Evolutionary conservation across 2,888 invertebrate species (phyloP), one percentile per base, ranked within the genome.

Genomic region (Drosophila nigritarsus): DNA sequence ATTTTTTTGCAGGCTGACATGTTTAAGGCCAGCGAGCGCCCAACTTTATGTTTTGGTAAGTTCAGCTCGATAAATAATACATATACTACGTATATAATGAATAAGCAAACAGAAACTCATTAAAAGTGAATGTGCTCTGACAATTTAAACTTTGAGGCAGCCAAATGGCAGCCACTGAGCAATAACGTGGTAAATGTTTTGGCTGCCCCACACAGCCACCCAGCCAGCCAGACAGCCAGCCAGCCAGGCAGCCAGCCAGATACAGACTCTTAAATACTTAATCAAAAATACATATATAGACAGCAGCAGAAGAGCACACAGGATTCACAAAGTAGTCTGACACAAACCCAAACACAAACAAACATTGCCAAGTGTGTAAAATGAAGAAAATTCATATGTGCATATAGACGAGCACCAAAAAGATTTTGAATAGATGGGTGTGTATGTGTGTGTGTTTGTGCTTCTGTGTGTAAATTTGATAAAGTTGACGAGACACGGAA

Each of bases 221-320:
- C 15, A 60, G 40, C 36, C 32, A 61, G 24, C n/a, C 9, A 56
- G 29, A 27, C 24, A 51, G 51, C n/a, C 54, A 38, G 29, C n/a
- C 15, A 50, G 40, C 36, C 32, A 66, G 24, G 9, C 13, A 30
- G 15, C n/a, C 54, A 50, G 48, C 20, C 61, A 51, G 48, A 51
- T 68, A 58, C 68, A 20, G 53, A 65, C 60, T 73, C 69, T 65
- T 78, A 76, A 78, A 82, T 80, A 89, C 80, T 87, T 87, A 84
- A 87, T 87, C 89, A 89, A 89, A 89, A 85, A 89, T 79, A 87
- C 89, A 87, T 78, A 89, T 77, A 82, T 72, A 75, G 75, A 74
- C 75, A 80, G 72, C 75, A 58, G 59, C 64, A 63, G 51, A 64
- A 38, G 38, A 40, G 36, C 62, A 42, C 29, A 60, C 61, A 50